These are phyloP conservation scores for Cylas formicarius DNA, from an alignment of 1,140 invertebrate species.

Conservation along the genomic window DNA sequence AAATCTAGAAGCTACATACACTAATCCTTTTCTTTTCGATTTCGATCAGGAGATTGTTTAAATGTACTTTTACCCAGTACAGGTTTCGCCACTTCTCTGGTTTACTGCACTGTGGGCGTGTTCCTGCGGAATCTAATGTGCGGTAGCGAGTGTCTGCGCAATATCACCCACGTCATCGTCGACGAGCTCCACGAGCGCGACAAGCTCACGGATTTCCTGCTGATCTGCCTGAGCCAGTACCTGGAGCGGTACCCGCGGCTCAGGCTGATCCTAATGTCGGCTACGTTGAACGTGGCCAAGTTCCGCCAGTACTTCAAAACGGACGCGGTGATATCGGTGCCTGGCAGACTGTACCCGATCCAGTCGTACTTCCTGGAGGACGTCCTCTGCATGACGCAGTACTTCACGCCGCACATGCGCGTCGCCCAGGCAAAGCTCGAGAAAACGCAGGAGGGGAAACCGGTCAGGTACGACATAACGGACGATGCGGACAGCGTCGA, in stretches of 20 bases:
- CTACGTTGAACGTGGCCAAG: conserved; percentile 73
- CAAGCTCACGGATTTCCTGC: conserved; percentile 84
- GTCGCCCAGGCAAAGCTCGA: conserved; percentile 49
- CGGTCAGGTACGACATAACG: background rate
- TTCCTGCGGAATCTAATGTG: conserved; percentile 78
- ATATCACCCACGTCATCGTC: conserved; percentile 78
- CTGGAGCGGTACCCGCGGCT: conserved; percentile 64
- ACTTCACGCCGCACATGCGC: conserved; percentile 39
- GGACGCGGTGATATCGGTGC: conserved; percentile 69
- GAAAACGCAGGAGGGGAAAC: background rate
- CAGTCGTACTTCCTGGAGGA: conserved; percentile 78
- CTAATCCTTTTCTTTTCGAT: no score
- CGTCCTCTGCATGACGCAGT: conserved; percentile 63
- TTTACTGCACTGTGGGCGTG: conserved; percentile 89
- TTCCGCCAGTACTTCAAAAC: conserved; percentile 72
- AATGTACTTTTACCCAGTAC: no score
- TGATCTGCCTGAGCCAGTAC: conserved; percentile 76
- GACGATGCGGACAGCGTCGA: background rate
- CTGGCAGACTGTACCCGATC: conserved; percentile 72
- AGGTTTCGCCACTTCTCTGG: conserved; percentile 67
- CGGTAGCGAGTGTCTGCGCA: conserved; percentile 49
- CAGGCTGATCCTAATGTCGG: conserved; percentile 90
- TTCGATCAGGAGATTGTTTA: no score
- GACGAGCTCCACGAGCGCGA: conserved; percentile 96
- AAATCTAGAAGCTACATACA: no score